Conservation (phyloP, 2,888 invertebrate species). For the Chloroclystis v-ata region DNA sequence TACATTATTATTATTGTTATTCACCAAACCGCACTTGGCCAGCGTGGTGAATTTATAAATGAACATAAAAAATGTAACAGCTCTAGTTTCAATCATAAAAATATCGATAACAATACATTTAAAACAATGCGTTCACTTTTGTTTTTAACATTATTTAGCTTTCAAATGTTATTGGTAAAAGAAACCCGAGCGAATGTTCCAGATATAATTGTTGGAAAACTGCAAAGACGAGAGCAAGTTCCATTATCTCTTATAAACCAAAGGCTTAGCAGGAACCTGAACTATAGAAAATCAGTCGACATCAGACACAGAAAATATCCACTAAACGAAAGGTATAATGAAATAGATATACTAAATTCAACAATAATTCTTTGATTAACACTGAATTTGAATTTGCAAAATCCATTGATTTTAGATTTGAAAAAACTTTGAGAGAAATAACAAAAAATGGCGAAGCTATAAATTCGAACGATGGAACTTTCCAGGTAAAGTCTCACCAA, state of each 20-base stretch:
- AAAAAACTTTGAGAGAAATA: neutral
- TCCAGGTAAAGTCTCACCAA: conserved; percentile 1
- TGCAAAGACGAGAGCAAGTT: conserved; percentile 23
- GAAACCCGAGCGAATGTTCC: neutral
- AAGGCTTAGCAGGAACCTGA: conserved; percentile 16
- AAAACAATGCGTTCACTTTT: neutral
- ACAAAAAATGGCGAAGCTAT: neutral
- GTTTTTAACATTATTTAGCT: too few species aligned
- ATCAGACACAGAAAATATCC: conserved; percentile 10
- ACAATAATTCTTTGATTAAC: too few species aligned
- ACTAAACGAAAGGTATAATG: too few species aligned
- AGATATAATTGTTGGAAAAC: conserved; percentile 18
- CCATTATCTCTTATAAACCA: conserved; percentile 19
- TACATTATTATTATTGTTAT: too few species aligned
- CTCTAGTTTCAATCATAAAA: too few species aligned
- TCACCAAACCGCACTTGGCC: too few species aligned
- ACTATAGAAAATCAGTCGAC: conserved; percentile 27
- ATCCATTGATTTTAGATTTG: neutral
- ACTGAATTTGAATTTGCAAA: neutral
- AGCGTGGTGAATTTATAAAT: too few species aligned
- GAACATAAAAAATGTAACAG: too few species aligned
- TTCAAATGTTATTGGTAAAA: too few species aligned
- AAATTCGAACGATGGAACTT: neutral
- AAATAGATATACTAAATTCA: too few species aligned
- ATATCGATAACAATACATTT: neutral